Base-by-base conservation (phyloP, 64 coral and sea anemone genomes). In the Stylophora pistillata region DNA sequence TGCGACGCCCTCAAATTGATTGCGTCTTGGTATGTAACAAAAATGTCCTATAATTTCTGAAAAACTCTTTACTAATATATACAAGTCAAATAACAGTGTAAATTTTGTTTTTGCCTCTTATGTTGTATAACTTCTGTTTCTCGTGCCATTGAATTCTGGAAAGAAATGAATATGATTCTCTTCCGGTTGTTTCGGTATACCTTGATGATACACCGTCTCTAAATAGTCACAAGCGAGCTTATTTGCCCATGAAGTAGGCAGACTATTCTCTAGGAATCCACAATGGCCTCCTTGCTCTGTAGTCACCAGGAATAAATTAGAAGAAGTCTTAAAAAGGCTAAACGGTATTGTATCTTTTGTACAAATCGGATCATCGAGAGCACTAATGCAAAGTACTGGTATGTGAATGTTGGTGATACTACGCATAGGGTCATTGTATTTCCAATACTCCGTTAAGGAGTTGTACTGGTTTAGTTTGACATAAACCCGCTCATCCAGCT, bases 321-420 rank as follows among this genome's bases (percentile, higher is more conserved):
- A 93, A 9, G 97, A 99, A 41, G 87, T 99, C 77, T 99, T 99
- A 20, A 99, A 99, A 62, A 99, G 90, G 63, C 97, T 99, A 52
- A 95, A 99, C 0, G 97, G 97, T 26, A 99, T 99, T 0, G 86
- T 80, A 13, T 99, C 97, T 56, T 95, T 90, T 10, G 86, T 88
- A 18, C 90, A 95, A 53, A 99, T 86, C 0, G 97, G 97, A 21
- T 99, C 97, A 29, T 99, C 97, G 9, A 99, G 78, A 1, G 97
- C 97, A 47, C 86, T 95, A 3, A 99, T 83, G 23, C 97, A 99
- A 34, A 99, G 78, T 12, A 95, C 94, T 55, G 97, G 97, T 26
- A 99, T 78, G 15, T 81, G 79, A 64, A 95, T 91, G 53, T 87
- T 95, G 0, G 97, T 88, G 6, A 99, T 72, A 63, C 93, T 95